Evolutionary conservation across 2,888 invertebrate genomes (phyloP).

Genomic region (Galerucella calmariensis): DNA sequence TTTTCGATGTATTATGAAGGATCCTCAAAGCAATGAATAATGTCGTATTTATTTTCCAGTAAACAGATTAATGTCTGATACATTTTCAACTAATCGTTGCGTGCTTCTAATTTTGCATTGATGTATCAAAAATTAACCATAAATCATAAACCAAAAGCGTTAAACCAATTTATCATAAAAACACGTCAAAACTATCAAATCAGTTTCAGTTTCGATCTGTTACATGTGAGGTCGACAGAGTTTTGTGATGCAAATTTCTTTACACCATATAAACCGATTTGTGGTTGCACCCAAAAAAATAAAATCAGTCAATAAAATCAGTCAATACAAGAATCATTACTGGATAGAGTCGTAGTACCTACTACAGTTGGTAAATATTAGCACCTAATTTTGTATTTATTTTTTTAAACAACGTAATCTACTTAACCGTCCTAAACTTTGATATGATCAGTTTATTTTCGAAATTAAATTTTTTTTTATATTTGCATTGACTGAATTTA

Average conservation of each 20-base stretch:
- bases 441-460: too few relatives aligned
- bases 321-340: not conserved
- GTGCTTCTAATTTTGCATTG: not conserved
- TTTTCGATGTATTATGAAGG: too few relatives aligned
- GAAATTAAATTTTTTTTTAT: too few relatives aligned
- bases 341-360: too few relatives aligned
- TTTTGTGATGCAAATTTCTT: slow-evolving; percentile 1
- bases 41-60: too few relatives aligned
- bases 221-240: slow-evolving; percentile 12
- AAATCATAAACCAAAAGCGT: not conserved
- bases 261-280: slow-evolving; percentile 9
- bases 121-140: not conserved
- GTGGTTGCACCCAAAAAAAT: not conserved
- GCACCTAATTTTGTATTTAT: too few relatives aligned
- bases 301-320: not conserved
- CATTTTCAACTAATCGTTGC: not conserved
- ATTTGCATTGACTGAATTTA: not conserved
- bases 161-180: not conserved
- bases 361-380: too few relatives aligned
- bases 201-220: slow-evolving; percentile 13
- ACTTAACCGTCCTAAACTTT: too few relatives aligned
- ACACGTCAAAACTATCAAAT: slow-evolving; percentile 1
- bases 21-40: too few relatives aligned
- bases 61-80: not conserved
- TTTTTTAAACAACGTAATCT: too few relatives aligned